Percentiles rank a stretch among this genome's conserved stretches.
Conservation (phyloP, 2,888 invertebrate species). For the Caenorhabditis virilis region DNA sequence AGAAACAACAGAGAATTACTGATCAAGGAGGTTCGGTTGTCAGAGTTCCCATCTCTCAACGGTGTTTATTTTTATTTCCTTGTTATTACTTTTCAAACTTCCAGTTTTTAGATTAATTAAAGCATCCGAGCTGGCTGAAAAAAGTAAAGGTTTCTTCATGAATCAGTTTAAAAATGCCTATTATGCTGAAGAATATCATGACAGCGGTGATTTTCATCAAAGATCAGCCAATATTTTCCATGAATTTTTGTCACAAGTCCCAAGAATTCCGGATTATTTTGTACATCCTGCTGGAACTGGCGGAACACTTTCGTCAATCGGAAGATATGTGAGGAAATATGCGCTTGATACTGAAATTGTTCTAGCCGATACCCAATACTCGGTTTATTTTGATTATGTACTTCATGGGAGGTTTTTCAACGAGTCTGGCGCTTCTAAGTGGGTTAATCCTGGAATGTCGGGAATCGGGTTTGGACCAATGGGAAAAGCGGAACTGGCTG, state of each 20-base stretch:
- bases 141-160: slow-evolving; percentile 51
- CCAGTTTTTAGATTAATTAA: background rate
- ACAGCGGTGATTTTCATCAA: slow-evolving; percentile 43
- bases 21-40: slow-evolving; percentile 29
- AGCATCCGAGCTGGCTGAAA: slow-evolving; percentile 26
- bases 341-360: slow-evolving; percentile 36
- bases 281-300: slow-evolving; percentile 60
- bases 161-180: slow-evolving; percentile 62
- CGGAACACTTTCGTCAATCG: slow-evolving; percentile 48
- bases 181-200: slow-evolving; percentile 60
- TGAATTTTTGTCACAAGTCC: slow-evolving; percentile 40
- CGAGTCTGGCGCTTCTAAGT: slow-evolving; percentile 32
- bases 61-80: too few species aligned
- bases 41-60: slow-evolving; percentile 31
- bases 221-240: slow-evolving; percentile 55
- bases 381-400: slow-evolving; percentile 44
- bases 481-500: slow-evolving; percentile 36
- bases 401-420: slow-evolving; percentile 36
- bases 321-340: slow-evolving; percentile 43
- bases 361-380: slow-evolving; percentile 48
- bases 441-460: slow-evolving; percentile 48
- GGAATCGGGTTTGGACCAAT: slow-evolving; percentile 46
- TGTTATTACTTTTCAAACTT: too few species aligned
- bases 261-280: slow-evolving; percentile 36
- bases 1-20: slow-evolving; percentile 34